These are phyloP conservation scores for Hipparchia semele DNA, from an alignment of 2,888 invertebrate species.

Conservation along the genomic window DNA sequence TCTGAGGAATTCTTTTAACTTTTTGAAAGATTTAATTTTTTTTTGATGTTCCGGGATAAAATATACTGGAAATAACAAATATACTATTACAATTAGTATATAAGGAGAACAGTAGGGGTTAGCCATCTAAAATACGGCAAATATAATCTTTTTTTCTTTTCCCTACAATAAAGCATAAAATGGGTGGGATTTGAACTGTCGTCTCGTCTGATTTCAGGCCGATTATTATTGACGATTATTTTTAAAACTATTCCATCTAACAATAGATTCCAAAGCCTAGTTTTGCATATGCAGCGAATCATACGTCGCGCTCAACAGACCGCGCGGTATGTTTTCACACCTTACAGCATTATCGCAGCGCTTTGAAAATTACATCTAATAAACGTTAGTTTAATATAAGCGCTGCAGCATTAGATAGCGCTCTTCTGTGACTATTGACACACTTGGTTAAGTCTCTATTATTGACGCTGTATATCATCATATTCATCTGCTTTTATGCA, in stretches of 20 bases:
- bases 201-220: too few species aligned
- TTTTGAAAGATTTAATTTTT: too few species aligned
- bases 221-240: neutral
- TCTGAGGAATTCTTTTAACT: too few species aligned
- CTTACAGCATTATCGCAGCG: conserved; percentile 11
- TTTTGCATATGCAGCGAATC: conserved; percentile 27
- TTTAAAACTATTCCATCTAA: neutral
- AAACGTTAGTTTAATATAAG: conserved; percentile 21
- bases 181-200: too few species aligned
- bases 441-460: conserved; percentile 26
- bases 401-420: conserved; percentile 8
- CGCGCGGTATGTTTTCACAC: conserved; percentile 30
- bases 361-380: conserved; percentile 6
- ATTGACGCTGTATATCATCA: conserved; percentile 16
- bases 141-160: too few species aligned
- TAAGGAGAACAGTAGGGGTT: too few species aligned
- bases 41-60: too few species aligned
- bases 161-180: too few species aligned
- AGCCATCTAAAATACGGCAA: too few species aligned
- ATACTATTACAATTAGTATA: too few species aligned
- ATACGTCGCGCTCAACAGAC: conserved; percentile 23
- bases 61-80: too few species aligned
- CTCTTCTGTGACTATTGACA: conserved; percentile 19
- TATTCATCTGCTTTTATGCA: conserved; percentile 17
- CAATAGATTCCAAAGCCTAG: conserved; percentile 16